phyloP scores from a whole-genome alignment of 2,888 invertebrate species.

The Epirrita christyi region DNA sequence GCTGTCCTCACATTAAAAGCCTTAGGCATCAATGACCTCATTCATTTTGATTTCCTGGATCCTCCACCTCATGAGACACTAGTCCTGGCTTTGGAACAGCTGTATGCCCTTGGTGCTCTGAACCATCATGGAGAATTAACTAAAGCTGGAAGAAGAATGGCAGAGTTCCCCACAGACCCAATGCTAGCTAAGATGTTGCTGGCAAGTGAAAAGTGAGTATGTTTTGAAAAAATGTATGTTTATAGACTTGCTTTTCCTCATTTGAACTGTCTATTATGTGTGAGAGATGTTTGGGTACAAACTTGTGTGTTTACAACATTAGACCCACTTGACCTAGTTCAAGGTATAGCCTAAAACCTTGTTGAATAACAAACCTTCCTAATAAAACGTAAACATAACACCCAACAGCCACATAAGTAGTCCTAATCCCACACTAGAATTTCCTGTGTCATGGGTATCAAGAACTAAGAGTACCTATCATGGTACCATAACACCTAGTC shows the following conservation, averaged over 20 bases:
- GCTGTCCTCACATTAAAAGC: conserved; percentile 98
- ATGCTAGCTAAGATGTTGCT: conserved; percentile 99
- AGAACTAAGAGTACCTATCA: too few species aligned
- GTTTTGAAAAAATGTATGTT: not conserved
- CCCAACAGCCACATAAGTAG: too few species aligned
- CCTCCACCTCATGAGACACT: conserved; percentile 98
- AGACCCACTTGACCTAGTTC: too few species aligned
- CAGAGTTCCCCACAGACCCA: conserved; percentile 99
- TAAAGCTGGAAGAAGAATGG: conserved; percentile 98
- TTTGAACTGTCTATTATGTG: too few species aligned
- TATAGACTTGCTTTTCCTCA: not conserved
- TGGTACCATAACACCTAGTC: too few species aligned
- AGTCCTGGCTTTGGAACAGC: conserved; percentile 96
- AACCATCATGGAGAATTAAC: conserved; percentile 99
- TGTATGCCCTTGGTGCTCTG: conserved; percentile 98
- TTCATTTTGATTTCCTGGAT: conserved; percentile 99
- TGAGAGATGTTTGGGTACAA: too few species aligned
- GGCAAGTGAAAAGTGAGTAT: conserved; percentile 95
- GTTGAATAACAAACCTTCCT: too few species aligned
- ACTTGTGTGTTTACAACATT: too few species aligned
- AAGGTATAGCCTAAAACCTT: too few species aligned
- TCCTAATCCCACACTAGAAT: too few species aligned
- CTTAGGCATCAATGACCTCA: conserved; percentile 97
- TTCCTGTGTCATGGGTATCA: too few species aligned
- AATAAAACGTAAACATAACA: too few species aligned